Evolutionary conservation across 1,140 invertebrate species (phyloP), one percentile per base, ranked within the genome.

Genomic region (Alviniconcha marisindica): DNA sequence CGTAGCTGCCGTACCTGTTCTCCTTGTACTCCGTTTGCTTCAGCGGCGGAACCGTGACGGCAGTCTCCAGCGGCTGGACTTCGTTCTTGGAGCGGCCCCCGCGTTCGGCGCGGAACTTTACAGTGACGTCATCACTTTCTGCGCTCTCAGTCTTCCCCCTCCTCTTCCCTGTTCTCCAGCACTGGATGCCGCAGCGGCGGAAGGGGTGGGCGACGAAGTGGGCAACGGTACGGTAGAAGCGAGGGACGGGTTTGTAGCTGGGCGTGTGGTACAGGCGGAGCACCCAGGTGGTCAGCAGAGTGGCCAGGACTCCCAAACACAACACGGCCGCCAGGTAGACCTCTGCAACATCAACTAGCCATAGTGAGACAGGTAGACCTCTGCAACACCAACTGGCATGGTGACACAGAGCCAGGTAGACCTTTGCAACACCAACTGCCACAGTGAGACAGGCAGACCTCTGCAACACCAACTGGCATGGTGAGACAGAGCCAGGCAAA

Each of bases 251-350:
- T 42, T 42, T 74, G 71, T 42, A 7, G 71, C 38, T 28, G 71
- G 38, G 38, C 28, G 14, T 21, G 71, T 74, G 71, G 71, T 74
- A 74, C 71, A 74, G 21, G 40, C 44, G 71, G 3, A 74, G 40
- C 5, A 74, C 71, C 71, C 71, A 74, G 38, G 71, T 74, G 38
- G 71, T 44, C 15, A 74, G 71, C 18, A 74, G 36, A 4, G 71
- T 74, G 18, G 71, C 71, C 15, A 74, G 42, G 21, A 33, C 31
- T 5, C 71, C 71, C 38, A 74, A 24, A 40, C 71, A 42, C 36
- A 74, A n/a, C 14, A 42, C 36, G 38, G 31, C 24, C 12, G 38
- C 71, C 36, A 74, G 42, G 40, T 74, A 74, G 38, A 74, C 71
- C 40, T 74, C 71, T 74, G 71, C 14, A 74, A 74, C 14, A 60